phyloP scores from a whole-genome alignment of 2,797 vertebrate genomes.

The Aeoliscus strigatus region DNA sequence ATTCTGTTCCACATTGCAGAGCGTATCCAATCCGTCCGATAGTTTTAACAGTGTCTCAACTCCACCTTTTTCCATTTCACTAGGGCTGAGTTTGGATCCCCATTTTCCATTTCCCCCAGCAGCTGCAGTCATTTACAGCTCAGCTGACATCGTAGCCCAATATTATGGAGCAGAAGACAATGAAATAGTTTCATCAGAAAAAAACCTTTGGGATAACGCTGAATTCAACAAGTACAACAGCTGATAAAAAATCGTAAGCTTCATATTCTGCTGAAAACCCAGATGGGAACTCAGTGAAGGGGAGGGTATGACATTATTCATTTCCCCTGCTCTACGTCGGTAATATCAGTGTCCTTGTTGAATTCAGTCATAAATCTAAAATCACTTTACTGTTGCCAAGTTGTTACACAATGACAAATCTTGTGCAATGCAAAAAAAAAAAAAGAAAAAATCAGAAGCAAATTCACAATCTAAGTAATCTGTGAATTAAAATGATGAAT shows the following conservation, averaged over 20 bases:
- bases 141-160: slow-evolving; percentile 69
- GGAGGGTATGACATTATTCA: slow-evolving; percentile 23
- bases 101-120: slow-evolving; percentile 56
- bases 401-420: neutral
- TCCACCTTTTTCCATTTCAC: slow-evolving; percentile 58
- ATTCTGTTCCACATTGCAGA: slow-evolving; percentile 62
- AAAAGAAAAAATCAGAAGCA: too few relatives aligned
- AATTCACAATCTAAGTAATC: too few relatives aligned
- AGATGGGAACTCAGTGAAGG: slow-evolving; percentile 16
- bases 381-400: neutral
- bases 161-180: slow-evolving; percentile 64
- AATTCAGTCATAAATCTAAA: neutral
- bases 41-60: slow-evolving; percentile 59
- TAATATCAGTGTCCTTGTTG: too few relatives aligned
- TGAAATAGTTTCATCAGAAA: slow-evolving; percentile 54
- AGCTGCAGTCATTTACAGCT: slow-evolving; percentile 79
- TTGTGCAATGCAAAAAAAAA: too few relatives aligned
- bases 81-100: slow-evolving; percentile 49
- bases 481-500: too few relatives aligned
- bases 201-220: slow-evolving; percentile 57
- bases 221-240: slow-evolving; percentile 37
- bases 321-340: too few relatives aligned
- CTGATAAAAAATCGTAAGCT: slow-evolving; percentile 50
- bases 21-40: slow-evolving; percentile 67
- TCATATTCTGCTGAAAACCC: slow-evolving; percentile 35